Evolutionary conservation across 1,140 invertebrate species (phyloP), one percentile per base, ranked within the genome.

Genomic region (Cotesia glomerata): DNA sequence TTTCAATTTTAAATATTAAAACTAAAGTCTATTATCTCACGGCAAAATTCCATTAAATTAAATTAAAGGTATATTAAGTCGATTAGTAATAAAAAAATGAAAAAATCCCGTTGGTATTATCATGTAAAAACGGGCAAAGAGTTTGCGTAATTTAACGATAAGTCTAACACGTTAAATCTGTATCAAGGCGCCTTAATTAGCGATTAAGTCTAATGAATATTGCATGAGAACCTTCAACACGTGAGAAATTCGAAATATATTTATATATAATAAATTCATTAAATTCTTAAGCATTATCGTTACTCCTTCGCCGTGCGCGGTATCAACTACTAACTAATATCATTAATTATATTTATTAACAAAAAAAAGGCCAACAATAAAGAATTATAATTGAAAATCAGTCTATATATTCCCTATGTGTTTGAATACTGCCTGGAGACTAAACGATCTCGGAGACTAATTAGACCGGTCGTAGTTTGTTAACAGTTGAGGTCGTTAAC

Each of bases 401-500:
- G 39, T 45, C 39, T 7, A 45, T 45, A 45, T 45, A 14, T 54
- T 54, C 5, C n/a, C 11, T 54, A 54, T 13, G 16, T 54, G 16
- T 54, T 54, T 54, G 13, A 4, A 16, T 54, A 54, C n/a, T 36
- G 54, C n/a, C 16, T 58, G n/a, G 11, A 56, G 64, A 61, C 52
- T 34, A 32, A 74, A 72, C 66, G 14, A 64, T 71, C 36, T 54
- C 26, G 51, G 58, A 58, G 65, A 58, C 74, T 77, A 78, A 80
- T 80, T 79, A 80, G 72, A 78, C 58, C 69, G 61, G 76, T 70
- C 72, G 77, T 74, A 67, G 76, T 76, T 78, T 68, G 74, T 79
- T 75, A 77, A 76, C 70, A 72, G 72, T 52, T 65, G 76, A 75
- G 78, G 72, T 79, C 74, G 78, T 79, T 80, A 79, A 79, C 68